These are phyloP conservation scores for Parasteatoda lunata DNA, from an alignment of 2,888 invertebrate genomes.

Conservation along the genomic window DNA sequence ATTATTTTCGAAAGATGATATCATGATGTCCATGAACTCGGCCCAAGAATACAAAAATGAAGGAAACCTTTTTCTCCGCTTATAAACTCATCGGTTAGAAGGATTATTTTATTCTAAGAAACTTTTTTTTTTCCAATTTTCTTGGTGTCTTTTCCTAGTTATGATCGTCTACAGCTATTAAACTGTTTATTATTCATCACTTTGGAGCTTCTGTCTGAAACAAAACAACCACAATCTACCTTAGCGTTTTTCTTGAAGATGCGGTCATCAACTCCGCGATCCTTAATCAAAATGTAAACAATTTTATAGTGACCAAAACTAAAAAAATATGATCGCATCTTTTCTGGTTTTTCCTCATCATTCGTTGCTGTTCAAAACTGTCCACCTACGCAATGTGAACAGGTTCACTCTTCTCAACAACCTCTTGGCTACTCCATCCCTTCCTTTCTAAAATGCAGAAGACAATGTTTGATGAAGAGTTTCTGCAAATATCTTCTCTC, in stretches of 20 bases:
- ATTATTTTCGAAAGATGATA: too few relatives aligned
- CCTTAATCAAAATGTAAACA: neutral
- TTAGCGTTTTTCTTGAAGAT: conserved; percentile 25
- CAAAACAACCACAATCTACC: neutral
- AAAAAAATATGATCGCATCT: conserved; percentile 6
- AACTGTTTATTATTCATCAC: conserved; percentile 45
- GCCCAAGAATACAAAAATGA: too few relatives aligned
- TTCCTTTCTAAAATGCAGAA: neutral
- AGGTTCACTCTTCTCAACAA: neutral
- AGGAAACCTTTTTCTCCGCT: too few relatives aligned
- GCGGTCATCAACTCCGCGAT: conserved; percentile 32
- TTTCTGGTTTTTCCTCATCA: conserved; percentile 29
- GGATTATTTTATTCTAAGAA: neutral
- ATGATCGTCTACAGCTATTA: conserved; percentile 2
- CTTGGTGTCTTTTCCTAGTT: neutral
- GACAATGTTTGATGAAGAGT: conserved; percentile 32
- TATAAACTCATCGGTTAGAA: neutral
- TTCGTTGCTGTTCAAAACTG: neutral
- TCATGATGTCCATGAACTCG: too few relatives aligned
- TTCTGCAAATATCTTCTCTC: conserved; percentile 27
- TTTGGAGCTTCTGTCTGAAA: neutral
- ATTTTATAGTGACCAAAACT: neutral
- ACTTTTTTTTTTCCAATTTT: neutral
- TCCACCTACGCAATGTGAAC: conserved; percentile 31
- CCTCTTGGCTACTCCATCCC: neutral